phyloP scores from a whole-genome alignment of 2,888 invertebrate genomes.

The Ramazzottius varieornatus region DNA sequence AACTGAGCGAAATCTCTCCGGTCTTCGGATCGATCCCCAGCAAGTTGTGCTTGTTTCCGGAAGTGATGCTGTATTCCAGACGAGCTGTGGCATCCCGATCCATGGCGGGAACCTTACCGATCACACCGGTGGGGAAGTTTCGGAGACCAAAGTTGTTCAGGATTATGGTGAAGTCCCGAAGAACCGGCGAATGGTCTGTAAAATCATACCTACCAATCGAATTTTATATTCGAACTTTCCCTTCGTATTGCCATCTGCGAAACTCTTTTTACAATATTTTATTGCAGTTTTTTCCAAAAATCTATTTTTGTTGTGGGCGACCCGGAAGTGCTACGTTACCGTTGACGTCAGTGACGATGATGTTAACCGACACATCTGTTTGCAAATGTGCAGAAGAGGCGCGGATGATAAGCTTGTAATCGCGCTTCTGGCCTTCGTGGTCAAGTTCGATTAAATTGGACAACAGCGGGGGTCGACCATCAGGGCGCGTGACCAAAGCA shows the following conservation, averaged over 20 bases:
- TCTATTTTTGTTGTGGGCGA: too few relatives aligned
- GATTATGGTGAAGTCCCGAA: constrained; percentile 66
- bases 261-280: neutral
- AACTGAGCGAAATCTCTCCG: constrained; percentile 60
- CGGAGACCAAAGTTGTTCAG: constrained; percentile 86
- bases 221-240: neutral
- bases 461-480: constrained; percentile 44
- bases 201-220: constrained; percentile 14
- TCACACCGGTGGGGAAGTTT: constrained; percentile 67
- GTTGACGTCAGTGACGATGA: constrained; percentile 56
- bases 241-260: neutral
- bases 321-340: too few relatives aligned
- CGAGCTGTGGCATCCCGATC: constrained; percentile 78
- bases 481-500: constrained; percentile 44
- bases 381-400: constrained; percentile 69
- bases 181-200: constrained; percentile 50
- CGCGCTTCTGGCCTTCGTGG: constrained; percentile 75
- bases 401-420: constrained; percentile 57
- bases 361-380: constrained; percentile 60
- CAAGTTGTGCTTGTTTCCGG: constrained; percentile 74
- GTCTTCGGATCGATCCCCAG: constrained; percentile 52
- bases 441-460: constrained; percentile 70
- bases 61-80: constrained; percentile 50
- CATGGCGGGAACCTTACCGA: constrained; percentile 67
- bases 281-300: too few relatives aligned